A percentile compares a stretch with the other conserved stretches of the same genome.
Evolutionary conservation across 2,797 vertebrate species (phyloP).

Genomic region (Eulemur mongoz): DNA sequence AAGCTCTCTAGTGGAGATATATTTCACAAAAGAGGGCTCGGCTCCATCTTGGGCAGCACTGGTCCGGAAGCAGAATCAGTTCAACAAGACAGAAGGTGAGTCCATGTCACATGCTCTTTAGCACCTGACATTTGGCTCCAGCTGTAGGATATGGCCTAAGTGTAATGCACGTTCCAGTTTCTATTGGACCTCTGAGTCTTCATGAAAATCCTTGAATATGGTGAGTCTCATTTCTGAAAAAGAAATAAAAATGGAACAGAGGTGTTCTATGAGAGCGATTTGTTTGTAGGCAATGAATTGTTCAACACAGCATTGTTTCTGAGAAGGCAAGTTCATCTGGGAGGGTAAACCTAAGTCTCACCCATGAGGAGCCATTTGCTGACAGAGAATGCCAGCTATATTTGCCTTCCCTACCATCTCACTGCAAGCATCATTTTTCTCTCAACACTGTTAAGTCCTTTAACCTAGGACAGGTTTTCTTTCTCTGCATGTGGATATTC

Average conservation of each 20-base stretch:
- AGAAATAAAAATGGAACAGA: background rate
- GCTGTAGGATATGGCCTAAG: background rate
- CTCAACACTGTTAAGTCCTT: background rate
- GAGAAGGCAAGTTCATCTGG: background rate
- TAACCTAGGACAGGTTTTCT: background rate
- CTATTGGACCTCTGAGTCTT: background rate
- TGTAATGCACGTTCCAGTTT: background rate
- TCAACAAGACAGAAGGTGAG: constrained; percentile 69
- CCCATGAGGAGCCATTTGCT: background rate
- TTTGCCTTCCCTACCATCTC: background rate
- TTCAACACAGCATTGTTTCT: background rate
- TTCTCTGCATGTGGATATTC: background rate
- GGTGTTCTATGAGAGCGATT: background rate
- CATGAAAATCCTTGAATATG: background rate
- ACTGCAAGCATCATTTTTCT: background rate
- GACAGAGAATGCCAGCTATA: background rate
- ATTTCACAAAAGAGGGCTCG: constrained; percentile 80
- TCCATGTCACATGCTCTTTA: background rate
- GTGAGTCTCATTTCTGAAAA: constrained; percentile 12
- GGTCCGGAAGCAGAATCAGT: constrained; percentile 76
- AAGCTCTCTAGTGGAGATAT: constrained; percentile 79
- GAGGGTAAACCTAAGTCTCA: background rate
- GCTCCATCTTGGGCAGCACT: constrained; percentile 69
- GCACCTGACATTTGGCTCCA: background rate
- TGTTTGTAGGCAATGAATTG: background rate